Base-by-base conservation (phyloP, 2,888 invertebrate species). In the Phaedon cochleariae region DNA sequence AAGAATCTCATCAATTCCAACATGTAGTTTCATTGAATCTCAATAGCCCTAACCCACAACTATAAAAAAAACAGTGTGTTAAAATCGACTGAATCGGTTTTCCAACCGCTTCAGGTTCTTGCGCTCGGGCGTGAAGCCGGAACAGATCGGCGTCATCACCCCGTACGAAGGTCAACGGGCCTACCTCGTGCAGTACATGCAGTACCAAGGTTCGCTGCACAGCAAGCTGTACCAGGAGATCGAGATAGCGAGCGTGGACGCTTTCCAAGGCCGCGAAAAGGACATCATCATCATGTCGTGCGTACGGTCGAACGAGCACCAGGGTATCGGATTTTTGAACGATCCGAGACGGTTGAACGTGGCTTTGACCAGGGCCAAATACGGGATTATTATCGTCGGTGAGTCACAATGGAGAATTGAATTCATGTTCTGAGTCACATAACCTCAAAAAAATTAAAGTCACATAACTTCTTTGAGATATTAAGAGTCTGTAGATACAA, bases 241-340 rank as follows among this genome's bases (percentile, higher is more conserved):
- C 61, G 99, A 99, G 85, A 98, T 99, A 0, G 99, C 98, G 7
- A 98, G 97, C 84, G 99, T 99, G 2, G 99, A 99, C 83, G 99
- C 99, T 0, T 99, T 99, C 83, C 98, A 98, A 84, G 99, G 99
- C 0, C 88, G 99, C 54, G 99, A 99, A 81, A 99, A 99, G 80
- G 99, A 99, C 80, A 94, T 98, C 64, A 99, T 99, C 73, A 97
- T 99, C 59, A 95, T 99, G 92, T 98, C 98, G 0, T 99, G 98
- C 84, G 99, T 99, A 1, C 89, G 99, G 58, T 70, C 98, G 5
- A 99, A 99, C 81, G 98, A 98, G 80, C 96, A 98, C 79, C 98
- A 98, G 82, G 98, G 78, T 9, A 99, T 99, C 77, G 99, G 99
- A 0, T 99, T 99, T 83, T 86, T 99, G 41, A 98, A 97, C 80